These are phyloP conservation scores for Acanthis flammea DNA, from an alignment of 2,797 vertebrate genomes.

Conservation along the genomic window DNA sequence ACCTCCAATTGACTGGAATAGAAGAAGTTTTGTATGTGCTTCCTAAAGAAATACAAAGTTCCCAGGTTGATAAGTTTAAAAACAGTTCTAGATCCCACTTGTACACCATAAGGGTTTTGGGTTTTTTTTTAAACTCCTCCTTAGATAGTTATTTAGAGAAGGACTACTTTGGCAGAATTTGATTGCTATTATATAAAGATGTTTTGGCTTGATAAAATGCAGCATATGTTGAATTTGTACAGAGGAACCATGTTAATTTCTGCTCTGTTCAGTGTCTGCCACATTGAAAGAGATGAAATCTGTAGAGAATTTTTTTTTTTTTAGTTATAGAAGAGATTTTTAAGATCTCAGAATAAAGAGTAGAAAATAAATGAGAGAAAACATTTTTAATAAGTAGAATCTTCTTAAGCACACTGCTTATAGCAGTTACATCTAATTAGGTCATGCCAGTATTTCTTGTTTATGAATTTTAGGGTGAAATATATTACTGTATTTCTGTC, in stretches of 20 bases:
- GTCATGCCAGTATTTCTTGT: not conserved
- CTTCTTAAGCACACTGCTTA: not conserved
- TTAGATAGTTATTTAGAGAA: not conserved
- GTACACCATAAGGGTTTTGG: not conserved
- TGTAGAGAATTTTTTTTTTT: not conserved
- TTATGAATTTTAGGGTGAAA: not conserved
- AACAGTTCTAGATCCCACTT: not conserved
- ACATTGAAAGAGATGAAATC: not conserved
- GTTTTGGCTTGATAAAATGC: not conserved
- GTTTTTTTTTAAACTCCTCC: not conserved
- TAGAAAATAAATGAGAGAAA: not conserved
- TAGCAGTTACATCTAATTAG: not conserved
- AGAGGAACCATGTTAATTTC: not conserved
- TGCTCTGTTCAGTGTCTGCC: not conserved
- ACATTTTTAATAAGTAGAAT: not conserved
- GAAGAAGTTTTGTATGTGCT: not conserved
- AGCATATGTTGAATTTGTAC: constrained; percentile 1
- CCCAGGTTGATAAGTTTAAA: not conserved
- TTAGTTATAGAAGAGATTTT: not conserved
- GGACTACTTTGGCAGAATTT: not conserved
- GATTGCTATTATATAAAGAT: constrained; percentile 3
- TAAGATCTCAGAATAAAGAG: not conserved
- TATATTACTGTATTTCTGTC: not conserved
- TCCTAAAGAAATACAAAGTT: not conserved
- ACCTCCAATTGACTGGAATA: not conserved